phyloP scores from a whole-genome alignment of 2,797 vertebrate species.

The Naso thynnoides region DNA sequence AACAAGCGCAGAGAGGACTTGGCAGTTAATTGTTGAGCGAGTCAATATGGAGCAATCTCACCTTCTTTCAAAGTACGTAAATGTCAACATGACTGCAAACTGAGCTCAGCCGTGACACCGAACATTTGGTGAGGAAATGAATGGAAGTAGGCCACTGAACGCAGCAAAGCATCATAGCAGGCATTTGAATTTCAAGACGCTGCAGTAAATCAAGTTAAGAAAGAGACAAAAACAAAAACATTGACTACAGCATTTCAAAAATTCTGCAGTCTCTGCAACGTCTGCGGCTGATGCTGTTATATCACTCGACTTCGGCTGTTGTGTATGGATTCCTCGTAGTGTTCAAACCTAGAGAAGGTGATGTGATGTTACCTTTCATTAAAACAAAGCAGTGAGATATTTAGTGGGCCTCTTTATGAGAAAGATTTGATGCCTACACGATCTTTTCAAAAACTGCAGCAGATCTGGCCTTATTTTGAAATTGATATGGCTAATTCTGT shows the following conservation, averaged over 20 bases:
- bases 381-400: slow-evolving; percentile 15
- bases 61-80: slow-evolving; percentile 33
- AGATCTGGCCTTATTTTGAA: slow-evolving; percentile 43
- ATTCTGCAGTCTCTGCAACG: slow-evolving; percentile 41
- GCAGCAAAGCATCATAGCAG: slow-evolving; percentile 57
- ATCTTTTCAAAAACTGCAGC: slow-evolving; percentile 18
- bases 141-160: slow-evolving; percentile 73
- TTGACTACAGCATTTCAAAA: slow-evolving; percentile 50
- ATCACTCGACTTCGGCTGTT: slow-evolving; percentile 34
- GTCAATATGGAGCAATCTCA: slow-evolving; percentile 43
- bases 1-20: slow-evolving; percentile 38
- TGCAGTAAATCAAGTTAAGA: slow-evolving; percentile 64
- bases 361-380: slow-evolving; percentile 40
- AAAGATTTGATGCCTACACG: slow-evolving; percentile 1
- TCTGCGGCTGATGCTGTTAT: slow-evolving; percentile 47
- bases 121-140: slow-evolving; percentile 58
- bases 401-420: background rate
- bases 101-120: slow-evolving; percentile 25
- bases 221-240: slow-evolving; percentile 64
- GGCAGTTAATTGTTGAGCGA: slow-evolving; percentile 47
- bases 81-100: slow-evolving; percentile 38
- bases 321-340: slow-evolving; percentile 11
- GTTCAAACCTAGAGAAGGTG: slow-evolving; percentile 36
- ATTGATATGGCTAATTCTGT: slow-evolving; percentile 35
- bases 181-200: slow-evolving; percentile 69